Evolutionary conservation across 1,140 invertebrate species (phyloP).

Genomic region (Apis dorsata): DNA sequence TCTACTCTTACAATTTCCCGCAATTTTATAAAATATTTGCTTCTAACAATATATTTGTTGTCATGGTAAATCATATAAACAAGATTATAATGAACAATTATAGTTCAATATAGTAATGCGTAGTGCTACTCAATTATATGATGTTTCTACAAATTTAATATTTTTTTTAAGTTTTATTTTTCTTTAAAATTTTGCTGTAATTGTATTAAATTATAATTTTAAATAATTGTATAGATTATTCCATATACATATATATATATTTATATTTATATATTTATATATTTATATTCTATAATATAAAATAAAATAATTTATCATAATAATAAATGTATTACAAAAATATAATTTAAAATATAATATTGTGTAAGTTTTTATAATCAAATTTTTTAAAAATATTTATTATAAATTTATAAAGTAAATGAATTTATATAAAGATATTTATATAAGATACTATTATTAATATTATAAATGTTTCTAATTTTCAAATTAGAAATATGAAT

Average conservation of each 20-base stretch:
- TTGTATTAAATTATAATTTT: too few relatives aligned
- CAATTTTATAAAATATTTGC: too few relatives aligned
- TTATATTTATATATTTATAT: background rate
- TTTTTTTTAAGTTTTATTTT: too few relatives aligned
- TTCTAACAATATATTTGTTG: too few relatives aligned
- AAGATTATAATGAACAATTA: too few relatives aligned
- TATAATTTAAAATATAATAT: background rate
- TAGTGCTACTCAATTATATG: too few relatives aligned
- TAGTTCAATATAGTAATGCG: too few relatives aligned
- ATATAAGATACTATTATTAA: background rate
- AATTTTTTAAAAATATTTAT: background rate
- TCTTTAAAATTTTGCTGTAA: too few relatives aligned
- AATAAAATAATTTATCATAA: constrained; percentile 1
- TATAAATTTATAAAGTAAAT: background rate
- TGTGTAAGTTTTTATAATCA: background rate
- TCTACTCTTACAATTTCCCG: too few relatives aligned
- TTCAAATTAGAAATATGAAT: background rate
- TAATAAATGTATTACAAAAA: background rate
- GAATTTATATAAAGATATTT: constrained; percentile 1
- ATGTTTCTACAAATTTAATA: too few relatives aligned
- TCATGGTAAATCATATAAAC: too few relatives aligned
- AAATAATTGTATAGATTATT: too few relatives aligned
- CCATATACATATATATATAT: background rate
- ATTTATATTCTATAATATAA: background rate
- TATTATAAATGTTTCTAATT: background rate